Conservation (phyloP, 2,113 vertebrate species). For the Hippopotamus amphibius region DNA sequence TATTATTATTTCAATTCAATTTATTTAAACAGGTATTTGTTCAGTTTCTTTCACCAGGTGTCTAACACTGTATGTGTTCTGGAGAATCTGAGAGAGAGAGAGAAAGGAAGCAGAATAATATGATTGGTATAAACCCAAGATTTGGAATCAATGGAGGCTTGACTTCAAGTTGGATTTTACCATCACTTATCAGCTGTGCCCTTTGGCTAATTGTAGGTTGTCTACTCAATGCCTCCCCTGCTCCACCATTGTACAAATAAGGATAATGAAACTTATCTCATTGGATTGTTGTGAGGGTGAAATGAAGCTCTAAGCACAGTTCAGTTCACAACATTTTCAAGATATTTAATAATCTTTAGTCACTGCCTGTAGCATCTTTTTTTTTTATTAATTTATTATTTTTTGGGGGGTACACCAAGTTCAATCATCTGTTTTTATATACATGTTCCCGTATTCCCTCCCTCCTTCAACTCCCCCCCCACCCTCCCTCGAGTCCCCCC, state of each 20-base stretch:
- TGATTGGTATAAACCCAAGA: not conserved
- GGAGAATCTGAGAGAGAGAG: not conserved
- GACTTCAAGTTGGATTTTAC: not conserved
- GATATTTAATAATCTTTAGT: not conserved
- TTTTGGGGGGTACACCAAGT: no score
- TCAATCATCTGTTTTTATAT: no score
- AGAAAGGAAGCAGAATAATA: not conserved
- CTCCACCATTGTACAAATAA: not conserved
- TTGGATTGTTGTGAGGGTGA: not conserved
- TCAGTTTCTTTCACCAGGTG: not conserved
- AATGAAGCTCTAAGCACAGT: not conserved
- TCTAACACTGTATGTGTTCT: not conserved
- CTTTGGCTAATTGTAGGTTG: not conserved
- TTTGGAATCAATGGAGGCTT: not conserved
- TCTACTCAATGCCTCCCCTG: not conserved
- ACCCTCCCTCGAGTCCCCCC: no score
- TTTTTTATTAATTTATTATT: no score
- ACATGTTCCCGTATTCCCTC: no score
- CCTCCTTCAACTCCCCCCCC: no score
- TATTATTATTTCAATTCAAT: not conserved
- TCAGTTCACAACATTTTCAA: constrained; percentile 20
- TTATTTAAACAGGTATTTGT: not conserved
- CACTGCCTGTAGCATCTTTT: not conserved
- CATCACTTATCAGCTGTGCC: not conserved
- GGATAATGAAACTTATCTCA: not conserved